Conservation (phyloP, 2,888 invertebrate species). For the Isoperla grammatica region DNA sequence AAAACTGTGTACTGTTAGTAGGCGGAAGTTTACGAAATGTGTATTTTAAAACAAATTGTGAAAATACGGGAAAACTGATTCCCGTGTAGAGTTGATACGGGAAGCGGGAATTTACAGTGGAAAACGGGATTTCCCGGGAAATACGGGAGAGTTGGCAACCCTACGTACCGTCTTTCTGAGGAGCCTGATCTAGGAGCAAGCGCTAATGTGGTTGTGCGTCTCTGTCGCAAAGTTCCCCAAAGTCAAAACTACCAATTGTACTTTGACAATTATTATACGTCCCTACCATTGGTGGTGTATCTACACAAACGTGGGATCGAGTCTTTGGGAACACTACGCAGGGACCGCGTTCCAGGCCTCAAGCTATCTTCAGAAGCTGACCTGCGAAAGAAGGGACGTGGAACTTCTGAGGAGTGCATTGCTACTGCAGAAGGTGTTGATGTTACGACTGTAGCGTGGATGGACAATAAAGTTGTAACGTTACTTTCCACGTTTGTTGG, state of each 20-base stretch:
- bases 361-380: slow-evolving; percentile 18
- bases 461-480: slow-evolving; percentile 38
- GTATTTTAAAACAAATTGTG: too few species aligned
- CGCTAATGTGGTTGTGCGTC: slow-evolving; percentile 38
- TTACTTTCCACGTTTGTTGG: slow-evolving; percentile 36
- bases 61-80: too few species aligned
- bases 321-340: slow-evolving; percentile 26
- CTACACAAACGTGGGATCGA: slow-evolving; percentile 25
- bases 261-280: slow-evolving; percentile 39
- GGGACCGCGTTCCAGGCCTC: slow-evolving; percentile 20
- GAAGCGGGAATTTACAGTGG: too few species aligned
- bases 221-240: slow-evolving; percentile 36
- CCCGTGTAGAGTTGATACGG: too few species aligned
- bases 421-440: slow-evolving; percentile 13
- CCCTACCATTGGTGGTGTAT: slow-evolving; percentile 32
- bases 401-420: slow-evolving; percentile 21
- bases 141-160: too few species aligned
- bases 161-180: background rate
- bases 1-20: too few species aligned
- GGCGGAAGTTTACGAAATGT: too few species aligned
- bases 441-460: slow-evolving; percentile 32
- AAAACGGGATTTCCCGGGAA: too few species aligned
- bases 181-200: slow-evolving; percentile 37
- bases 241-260: slow-evolving; percentile 38
- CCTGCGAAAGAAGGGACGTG: slow-evolving; percentile 22